A percentile compares a stretch with the other conserved stretches of the same genome.
Conservation (phyloP, 2,113 vertebrate species). For the Osmerus mordax region DNA sequence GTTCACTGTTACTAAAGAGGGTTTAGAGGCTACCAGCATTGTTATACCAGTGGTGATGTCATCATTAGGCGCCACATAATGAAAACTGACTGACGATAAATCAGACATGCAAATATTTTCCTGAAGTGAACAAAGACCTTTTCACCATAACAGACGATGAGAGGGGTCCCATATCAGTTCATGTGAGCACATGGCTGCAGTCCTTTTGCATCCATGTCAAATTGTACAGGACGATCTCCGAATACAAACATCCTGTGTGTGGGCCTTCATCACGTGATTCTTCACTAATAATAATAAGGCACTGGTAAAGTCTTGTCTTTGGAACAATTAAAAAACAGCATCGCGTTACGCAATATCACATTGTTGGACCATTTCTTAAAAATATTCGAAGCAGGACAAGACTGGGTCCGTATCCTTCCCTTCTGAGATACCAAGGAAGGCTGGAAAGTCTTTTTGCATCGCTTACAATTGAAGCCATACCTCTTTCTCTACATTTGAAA, state of each 20-base stretch:
- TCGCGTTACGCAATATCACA: slow-evolving; percentile 34
- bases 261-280: slow-evolving; percentile 47
- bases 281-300: slow-evolving; percentile 79
- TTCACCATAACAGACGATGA: slow-evolving; percentile 62
- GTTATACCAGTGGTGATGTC: neutral
- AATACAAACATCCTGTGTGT: slow-evolving; percentile 70
- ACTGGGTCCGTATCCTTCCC: no score
- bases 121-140: slow-evolving; percentile 31
- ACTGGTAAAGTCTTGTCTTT: slow-evolving; percentile 67
- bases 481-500: neutral
- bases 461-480: neutral
- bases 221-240: slow-evolving; percentile 49
- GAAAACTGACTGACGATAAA: neutral
- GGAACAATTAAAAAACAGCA: slow-evolving; percentile 72
- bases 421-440: no score
- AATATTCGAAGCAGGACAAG: no score
- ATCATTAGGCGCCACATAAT: neutral
- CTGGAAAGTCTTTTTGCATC: neutral
- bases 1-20: no score
- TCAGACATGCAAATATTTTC: slow-evolving; percentile 3
- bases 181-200: slow-evolving; percentile 38
- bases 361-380: neutral
- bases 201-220: slow-evolving; percentile 15
- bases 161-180: slow-evolving; percentile 73
- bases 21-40: no score